Conservation (phyloP, 2,797 vertebrate genomes). For the Orestias chungarensis region DNA sequence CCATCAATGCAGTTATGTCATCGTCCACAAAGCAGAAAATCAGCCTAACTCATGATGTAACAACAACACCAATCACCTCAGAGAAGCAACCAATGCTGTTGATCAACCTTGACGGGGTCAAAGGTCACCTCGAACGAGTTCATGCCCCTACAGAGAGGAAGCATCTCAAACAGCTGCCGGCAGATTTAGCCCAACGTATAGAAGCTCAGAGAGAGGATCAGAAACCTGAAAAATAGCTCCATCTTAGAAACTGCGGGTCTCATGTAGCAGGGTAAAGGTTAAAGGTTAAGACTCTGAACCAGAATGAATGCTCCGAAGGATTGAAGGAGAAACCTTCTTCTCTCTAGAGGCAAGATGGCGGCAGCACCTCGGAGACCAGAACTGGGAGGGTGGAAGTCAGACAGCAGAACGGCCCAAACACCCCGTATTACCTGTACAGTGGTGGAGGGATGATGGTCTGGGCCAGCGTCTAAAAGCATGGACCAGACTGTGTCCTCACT, state of each 20-base stretch:
- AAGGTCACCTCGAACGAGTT: background rate
- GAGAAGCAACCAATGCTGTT: background rate
- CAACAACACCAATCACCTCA: background rate
- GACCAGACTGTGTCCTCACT: background rate
- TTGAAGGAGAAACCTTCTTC: background rate
- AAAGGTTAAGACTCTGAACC: background rate
- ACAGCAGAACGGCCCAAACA: too few relatives aligned
- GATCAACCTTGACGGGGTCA: background rate
- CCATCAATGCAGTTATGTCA: background rate
- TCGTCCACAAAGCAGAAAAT: background rate
- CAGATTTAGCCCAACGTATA: too few relatives aligned
- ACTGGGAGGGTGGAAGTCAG: too few relatives aligned
- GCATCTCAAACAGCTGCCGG: background rate
- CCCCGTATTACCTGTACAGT: background rate
- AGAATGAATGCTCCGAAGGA: too few relatives aligned
- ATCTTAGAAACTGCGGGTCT: background rate
- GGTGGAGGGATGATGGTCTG: background rate
- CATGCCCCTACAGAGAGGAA: background rate
- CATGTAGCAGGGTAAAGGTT: background rate
- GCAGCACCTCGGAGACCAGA: too few relatives aligned
- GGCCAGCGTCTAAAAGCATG: background rate
- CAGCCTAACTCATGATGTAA: background rate
- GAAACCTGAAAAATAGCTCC: background rate
- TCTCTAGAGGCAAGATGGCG: background rate
- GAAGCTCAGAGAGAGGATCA: too few relatives aligned